Evolutionary conservation across 2,797 vertebrate species (phyloP), one percentile per base, ranked within the genome.

Genomic region (Pempheris klunzingeri): DNA sequence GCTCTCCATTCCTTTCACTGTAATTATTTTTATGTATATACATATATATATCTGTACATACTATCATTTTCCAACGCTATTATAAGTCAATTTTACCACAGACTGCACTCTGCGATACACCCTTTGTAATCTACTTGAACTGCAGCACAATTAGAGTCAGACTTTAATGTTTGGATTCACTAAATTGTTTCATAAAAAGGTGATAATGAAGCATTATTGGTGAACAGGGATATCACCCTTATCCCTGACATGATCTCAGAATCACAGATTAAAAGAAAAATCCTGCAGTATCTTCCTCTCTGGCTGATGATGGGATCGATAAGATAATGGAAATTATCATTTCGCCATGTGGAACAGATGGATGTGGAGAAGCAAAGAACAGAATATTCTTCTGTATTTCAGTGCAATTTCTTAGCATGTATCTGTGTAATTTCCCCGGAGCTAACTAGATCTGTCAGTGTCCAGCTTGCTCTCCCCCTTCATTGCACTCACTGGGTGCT

Each of bases 351-450:
- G 63, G 55, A 88, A 80, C 71, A 81, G 62, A 85, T 75, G 39
- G 30, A 84, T 78, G 71, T 60, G 43, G 59, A 76, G 60, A 75
- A 75, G 52, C 39, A 71, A 71, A 54, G 69, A 60, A 80, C 22
- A 70, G 13, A 64, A 43, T 38, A 71, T 67, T 90, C 72, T 61
- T 90, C 79, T 54, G 50, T 87, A 86, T 83, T 89, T 88, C 70
- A 85, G 81, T 84, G 82, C 82, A 87, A 82, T 90, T 81, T 86
- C 67, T 85, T 82, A 39, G 69, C 74, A 80, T 88, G 74, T 77
- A 74, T 84, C 46, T 80, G 71, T 82, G 85, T 88, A 85, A 92
- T 91, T 92, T 92, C 92, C 89, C 88, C 41, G 57, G 86, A 91
- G 90, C 77, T 63, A 55, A 60, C 78, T 68, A 60, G 71, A 81